Conservation (phyloP, 1,140 invertebrate genomes). For the Neotoxoptera formosana region DNA sequence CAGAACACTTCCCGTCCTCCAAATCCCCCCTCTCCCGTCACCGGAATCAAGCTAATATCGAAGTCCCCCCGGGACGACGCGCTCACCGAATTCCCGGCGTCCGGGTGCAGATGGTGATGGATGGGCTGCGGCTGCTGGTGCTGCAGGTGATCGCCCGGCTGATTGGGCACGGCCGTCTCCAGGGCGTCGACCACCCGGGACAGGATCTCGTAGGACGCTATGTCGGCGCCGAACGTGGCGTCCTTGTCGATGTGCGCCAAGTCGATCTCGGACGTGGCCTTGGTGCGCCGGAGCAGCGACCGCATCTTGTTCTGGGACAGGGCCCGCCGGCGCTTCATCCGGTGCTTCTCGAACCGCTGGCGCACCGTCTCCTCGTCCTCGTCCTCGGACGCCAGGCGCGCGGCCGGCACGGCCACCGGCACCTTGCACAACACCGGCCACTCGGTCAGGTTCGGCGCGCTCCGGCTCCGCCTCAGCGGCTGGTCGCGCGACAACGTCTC, state of each 20-base stretch:
- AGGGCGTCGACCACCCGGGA: constrained; percentile 78
- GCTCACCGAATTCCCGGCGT: constrained; percentile 59
- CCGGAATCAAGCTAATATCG: too few relatives aligned
- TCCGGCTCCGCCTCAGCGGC: constrained; percentile 57
- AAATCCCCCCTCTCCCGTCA: too few relatives aligned
- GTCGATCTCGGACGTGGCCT: constrained; percentile 64
- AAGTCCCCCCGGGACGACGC: neutral
- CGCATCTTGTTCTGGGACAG: constrained; percentile 60
- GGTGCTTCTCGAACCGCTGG: constrained; percentile 56
- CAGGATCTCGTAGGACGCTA: constrained; percentile 76
- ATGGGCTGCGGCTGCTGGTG: constrained; percentile 63
- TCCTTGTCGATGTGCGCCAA: constrained; percentile 78
- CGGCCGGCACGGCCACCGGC: neutral
- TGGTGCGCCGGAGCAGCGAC: constrained; percentile 39
- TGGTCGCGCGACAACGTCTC: neutral
- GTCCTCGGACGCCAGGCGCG: constrained; percentile 35
- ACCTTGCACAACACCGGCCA: constrained; percentile 60
- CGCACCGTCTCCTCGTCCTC: constrained; percentile 60
- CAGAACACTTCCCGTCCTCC: too few relatives aligned
- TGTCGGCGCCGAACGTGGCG: constrained; percentile 72
- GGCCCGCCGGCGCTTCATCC: constrained; percentile 59
- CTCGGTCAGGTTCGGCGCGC: constrained; percentile 61
- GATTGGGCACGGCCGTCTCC: constrained; percentile 63
- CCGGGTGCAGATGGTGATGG: constrained; percentile 66
- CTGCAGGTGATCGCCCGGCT: neutral